Conservation (phyloP, 1,140 invertebrate genomes). For the Mesaphorura yosii region DNA sequence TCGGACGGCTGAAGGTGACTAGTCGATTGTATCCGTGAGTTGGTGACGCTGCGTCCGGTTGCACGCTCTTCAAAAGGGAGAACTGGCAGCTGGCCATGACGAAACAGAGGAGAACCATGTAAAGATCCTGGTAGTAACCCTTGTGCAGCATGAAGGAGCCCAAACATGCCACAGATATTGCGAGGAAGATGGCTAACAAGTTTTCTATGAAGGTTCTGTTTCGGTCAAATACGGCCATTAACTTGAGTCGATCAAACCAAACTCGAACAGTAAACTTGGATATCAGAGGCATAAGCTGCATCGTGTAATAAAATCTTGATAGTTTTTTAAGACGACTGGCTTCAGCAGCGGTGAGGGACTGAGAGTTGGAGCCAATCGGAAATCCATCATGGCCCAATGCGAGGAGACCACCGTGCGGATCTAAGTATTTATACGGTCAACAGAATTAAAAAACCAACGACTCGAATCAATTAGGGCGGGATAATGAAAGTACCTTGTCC, state of each 20-base stretch:
- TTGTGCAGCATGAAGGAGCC: slow-evolving; percentile 71
- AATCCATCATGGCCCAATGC: slow-evolving; percentile 1
- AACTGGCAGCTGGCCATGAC: slow-evolving; percentile 95
- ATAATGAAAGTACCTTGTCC: background rate
- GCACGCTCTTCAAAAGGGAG: slow-evolving; percentile 93
- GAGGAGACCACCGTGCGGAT: no score
- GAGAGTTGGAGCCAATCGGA: background rate
- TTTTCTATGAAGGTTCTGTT: slow-evolving; percentile 77
- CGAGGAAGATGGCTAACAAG: slow-evolving; percentile 68
- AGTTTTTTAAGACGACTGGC: slow-evolving; percentile 20
- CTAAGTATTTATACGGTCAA: no score
- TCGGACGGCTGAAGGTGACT: slow-evolving; percentile 79
- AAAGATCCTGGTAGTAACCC: slow-evolving; percentile 81
- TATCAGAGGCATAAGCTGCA: slow-evolving; percentile 23
- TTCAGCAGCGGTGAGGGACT: background rate
- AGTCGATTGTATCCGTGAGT: slow-evolving; percentile 96
- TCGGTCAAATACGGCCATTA: slow-evolving; percentile 84
- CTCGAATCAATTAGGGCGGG: no score
- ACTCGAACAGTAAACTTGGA: slow-evolving; percentile 19
- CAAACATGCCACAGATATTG: slow-evolving; percentile 70
- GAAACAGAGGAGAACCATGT: slow-evolving; percentile 89
- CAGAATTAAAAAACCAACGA: no score
- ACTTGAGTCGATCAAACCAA: slow-evolving; percentile 77
- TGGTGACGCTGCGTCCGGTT: slow-evolving; percentile 95
- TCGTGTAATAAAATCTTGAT: slow-evolving; percentile 24